Conservation (phyloP, 2,888 invertebrate species). For the Chalcosyrphus nemorum region DNA sequence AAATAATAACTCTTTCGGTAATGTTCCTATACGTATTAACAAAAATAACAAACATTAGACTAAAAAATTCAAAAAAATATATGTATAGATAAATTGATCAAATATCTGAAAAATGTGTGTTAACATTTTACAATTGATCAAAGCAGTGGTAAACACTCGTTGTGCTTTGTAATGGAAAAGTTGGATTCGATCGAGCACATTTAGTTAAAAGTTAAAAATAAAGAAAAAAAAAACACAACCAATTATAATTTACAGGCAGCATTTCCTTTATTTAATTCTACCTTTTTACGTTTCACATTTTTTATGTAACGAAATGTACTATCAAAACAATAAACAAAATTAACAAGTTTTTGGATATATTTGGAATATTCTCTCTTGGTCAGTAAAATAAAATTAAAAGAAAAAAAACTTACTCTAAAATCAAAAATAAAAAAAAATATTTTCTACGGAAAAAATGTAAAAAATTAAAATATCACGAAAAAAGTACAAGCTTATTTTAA, state of each 20-base stretch:
- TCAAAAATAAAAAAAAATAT: constrained; percentile 78
- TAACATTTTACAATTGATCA: constrained; percentile 34
- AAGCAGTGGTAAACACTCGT: constrained; percentile 54
- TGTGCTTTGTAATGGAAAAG: constrained; percentile 47
- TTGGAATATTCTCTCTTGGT: constrained; percentile 82
- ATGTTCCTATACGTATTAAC: constrained; percentile 81
- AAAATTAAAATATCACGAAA: constrained; percentile 84
- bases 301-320: constrained; percentile 62
- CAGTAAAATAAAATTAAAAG: constrained; percentile 77
- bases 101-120: constrained; percentile 18
- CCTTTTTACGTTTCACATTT: constrained; percentile 23
- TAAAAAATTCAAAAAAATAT: constrained; percentile 58
- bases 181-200: constrained; percentile 33
- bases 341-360: constrained; percentile 80
- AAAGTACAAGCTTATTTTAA: constrained; percentile 89
- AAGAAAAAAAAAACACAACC: constrained; percentile 71
- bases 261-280: constrained; percentile 75
- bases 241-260: constrained; percentile 81
- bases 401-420: constrained; percentile 72
- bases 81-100: constrained; percentile 58
- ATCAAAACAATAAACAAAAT: constrained; percentile 73
- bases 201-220: constrained; percentile 33
- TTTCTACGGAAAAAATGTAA: constrained; percentile 82
- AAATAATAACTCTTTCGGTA: constrained; percentile 79
- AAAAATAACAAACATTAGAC: constrained; percentile 74